phyloP scores from a whole-genome alignment of 2,888 invertebrate genomes.

The Gastracanthus pulcherrimus region DNA sequence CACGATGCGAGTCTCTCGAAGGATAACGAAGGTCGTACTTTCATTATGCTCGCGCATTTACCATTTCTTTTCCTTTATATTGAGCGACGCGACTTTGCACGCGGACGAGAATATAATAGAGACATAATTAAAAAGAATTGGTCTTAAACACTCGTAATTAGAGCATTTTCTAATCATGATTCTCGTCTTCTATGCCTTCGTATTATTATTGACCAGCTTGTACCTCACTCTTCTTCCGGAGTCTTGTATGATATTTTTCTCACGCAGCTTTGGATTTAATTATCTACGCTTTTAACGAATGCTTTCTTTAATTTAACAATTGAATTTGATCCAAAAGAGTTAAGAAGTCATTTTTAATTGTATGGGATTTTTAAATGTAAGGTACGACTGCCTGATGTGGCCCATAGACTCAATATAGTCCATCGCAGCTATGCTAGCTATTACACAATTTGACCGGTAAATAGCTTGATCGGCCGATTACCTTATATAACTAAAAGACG shows the following conservation, averaged over 20 bases:
- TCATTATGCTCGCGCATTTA: constrained; percentile 29
- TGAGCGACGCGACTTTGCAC: not conserved
- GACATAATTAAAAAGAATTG: not conserved
- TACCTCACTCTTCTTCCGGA: not conserved
- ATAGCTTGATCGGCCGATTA: no score
- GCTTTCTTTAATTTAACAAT: not conserved
- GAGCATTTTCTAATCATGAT: not conserved
- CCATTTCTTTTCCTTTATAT: not conserved
- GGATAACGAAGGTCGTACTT: constrained; percentile 51
- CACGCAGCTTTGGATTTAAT: not conserved
- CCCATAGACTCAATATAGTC: no score
- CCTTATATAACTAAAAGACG: no score
- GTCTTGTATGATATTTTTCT: not conserved
- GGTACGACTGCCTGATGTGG: no score
- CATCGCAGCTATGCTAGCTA: no score
- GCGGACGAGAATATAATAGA: constrained; percentile 14
- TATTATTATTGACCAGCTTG: not conserved
- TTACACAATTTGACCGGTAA: no score
- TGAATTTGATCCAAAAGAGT: not conserved
- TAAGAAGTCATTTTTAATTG: no score
- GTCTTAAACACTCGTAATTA: not conserved
- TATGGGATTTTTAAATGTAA: no score
- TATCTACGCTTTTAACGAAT: not conserved
- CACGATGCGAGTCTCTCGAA: constrained; percentile 47
- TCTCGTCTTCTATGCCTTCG: not conserved